Conservation (phyloP, 2,113 vertebrate species). For the Brienomyrus longianalis region DNA sequence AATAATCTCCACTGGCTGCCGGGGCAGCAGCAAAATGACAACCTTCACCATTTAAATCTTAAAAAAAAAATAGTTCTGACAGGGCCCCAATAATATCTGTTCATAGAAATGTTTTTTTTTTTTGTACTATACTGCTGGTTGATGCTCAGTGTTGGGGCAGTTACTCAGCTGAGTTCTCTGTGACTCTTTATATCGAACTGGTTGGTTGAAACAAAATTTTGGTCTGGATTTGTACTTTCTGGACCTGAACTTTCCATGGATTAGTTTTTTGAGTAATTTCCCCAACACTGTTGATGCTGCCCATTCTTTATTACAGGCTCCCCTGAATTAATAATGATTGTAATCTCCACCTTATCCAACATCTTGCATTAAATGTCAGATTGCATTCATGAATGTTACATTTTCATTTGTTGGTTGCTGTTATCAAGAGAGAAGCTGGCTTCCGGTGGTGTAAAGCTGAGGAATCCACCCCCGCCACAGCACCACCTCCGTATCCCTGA, state of each 20-base stretch:
- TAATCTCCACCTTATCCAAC: neutral
- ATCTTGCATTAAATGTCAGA: neutral
- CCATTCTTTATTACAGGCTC: neutral
- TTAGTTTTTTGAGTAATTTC: neutral
- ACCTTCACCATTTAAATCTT: neutral
- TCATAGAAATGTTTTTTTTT: neutral
- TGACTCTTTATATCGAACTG: neutral
- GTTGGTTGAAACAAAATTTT: neutral
- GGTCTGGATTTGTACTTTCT: neutral
- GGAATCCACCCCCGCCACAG: neutral
- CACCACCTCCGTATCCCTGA: neutral
- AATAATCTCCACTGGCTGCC: slow-evolving; percentile 49
- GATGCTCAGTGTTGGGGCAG: neutral
- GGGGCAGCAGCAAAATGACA: neutral
- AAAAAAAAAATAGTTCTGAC: neutral
- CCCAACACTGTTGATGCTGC: neutral
- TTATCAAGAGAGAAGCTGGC: neutral
- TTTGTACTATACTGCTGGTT: neutral
- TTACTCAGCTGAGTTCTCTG: neutral
- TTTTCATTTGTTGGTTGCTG: neutral
- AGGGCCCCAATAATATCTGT: slow-evolving; percentile 4
- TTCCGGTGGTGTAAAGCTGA: neutral
- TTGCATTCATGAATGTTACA: neutral
- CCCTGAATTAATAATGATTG: neutral
- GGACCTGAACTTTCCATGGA: neutral